Base-by-base conservation (phyloP, 2,888 invertebrate genomes). In the Nycteola revayana region DNA sequence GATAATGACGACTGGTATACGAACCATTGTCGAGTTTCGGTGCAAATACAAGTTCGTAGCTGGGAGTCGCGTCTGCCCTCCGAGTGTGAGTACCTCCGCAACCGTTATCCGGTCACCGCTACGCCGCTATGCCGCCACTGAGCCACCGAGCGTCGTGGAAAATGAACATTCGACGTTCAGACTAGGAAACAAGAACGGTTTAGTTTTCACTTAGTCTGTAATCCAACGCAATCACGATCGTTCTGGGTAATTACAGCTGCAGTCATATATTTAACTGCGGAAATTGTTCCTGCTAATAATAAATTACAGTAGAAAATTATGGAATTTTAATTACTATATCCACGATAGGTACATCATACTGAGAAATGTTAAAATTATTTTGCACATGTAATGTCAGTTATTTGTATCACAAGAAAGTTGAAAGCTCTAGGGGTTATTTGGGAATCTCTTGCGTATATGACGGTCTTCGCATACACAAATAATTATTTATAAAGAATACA, bases 91-190 rank as follows among this genome's bases (percentile, higher is more conserved):
- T 77, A 78, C 74, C 69, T 72, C 60, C 29, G 53, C 42, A 71
- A 83, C 86, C 85, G 86, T 85, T 85, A 85, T 69, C 65, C 80
- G 75, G 82, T 82, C 82, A 79, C 81, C 81, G 83, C 83, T 81
- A 78, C 57, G 67, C 67, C 63, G 59, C 55, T n/a, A 47, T 64
- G 61, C 60, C 56, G 50, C 44, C 42, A 44, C 42, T 36, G 32
- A 40, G 39, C 63, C 50, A 47, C n/a, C n/a, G n/a, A n/a, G n/a
- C 59, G 54, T 61, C 61, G 56, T 56, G 59, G 67, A 70, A 71
- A 75, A 72, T 60, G 55, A 56, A 45, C 48, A 39, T 14, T 14
- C 66, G 66, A 59, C 60, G 66, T 68, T 69, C 60, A 66, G 71
- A 68, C 68, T 60, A 60, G 65, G 56, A 64, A 70, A 63, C 51